A percentile compares a stretch with the other conserved stretches of the same genome.
Conservation (phyloP, 92 coral and sea anemone genomes). For the Micromussa lordhowensis region DNA sequence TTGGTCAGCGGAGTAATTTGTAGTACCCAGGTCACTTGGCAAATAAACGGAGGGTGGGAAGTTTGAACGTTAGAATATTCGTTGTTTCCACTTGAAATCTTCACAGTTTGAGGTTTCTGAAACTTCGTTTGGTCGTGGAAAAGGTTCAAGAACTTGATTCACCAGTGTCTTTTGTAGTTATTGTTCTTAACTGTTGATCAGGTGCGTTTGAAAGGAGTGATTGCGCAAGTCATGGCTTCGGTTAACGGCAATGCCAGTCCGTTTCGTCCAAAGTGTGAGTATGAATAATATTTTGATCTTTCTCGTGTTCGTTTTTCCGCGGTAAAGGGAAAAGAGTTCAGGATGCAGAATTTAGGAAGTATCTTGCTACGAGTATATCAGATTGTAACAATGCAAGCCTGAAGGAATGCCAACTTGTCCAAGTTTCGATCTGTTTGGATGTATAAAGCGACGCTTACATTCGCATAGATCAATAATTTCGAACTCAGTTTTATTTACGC, state of each 20-base stretch:
- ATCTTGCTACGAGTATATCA: neutral
- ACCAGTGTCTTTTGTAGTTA: neutral
- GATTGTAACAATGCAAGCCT: neutral
- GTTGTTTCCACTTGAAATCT: slow-evolving; percentile 17
- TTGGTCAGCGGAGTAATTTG: slow-evolving; percentile 28
- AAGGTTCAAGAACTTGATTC: neutral
- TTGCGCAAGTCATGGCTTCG: slow-evolving; percentile 55
- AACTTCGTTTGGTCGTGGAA: neutral
- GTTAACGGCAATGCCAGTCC: slow-evolving; percentile 69
- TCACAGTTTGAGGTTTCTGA: neutral
- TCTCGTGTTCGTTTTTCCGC: neutral
- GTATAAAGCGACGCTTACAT: too few species aligned
- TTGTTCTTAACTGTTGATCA: neutral
- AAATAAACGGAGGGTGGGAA: slow-evolving; percentile 20
- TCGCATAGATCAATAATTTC: too few species aligned
- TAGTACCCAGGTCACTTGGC: slow-evolving; percentile 20
- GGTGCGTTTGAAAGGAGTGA: neutral
- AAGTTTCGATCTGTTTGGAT: too few species aligned
- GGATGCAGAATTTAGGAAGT: neutral
- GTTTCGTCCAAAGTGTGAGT: slow-evolving; percentile 77
- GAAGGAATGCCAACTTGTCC: too few species aligned
- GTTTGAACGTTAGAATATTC: slow-evolving; percentile 31
- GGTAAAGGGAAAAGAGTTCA: neutral
- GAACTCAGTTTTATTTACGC: too few species aligned
- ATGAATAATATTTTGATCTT: neutral